These are phyloP conservation scores for Dorcus hopei DNA, from an alignment of 2,888 invertebrate species.

Conservation along the genomic window DNA sequence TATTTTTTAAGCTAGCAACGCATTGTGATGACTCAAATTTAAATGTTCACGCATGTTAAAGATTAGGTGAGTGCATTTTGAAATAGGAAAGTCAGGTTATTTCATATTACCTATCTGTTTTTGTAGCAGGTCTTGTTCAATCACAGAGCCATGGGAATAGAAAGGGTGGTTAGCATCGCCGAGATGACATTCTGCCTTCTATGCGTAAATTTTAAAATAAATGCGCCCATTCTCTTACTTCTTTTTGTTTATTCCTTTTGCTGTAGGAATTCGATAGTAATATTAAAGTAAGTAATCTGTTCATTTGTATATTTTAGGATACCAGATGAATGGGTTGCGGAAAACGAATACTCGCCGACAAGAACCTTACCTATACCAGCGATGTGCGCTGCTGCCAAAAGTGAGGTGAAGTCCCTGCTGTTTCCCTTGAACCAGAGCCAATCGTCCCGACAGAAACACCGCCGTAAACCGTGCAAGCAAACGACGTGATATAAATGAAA, in stretches of 20 bases:
- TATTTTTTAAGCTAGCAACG: neutral
- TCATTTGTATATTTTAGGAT: conserved; percentile 57
- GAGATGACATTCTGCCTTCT: no score
- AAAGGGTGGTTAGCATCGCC: no score
- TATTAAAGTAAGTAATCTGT: neutral
- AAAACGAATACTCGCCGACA: conserved; percentile 63
- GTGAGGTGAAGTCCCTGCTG: conserved; percentile 55
- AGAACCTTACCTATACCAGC: conserved; percentile 59
- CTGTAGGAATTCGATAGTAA: neutral
- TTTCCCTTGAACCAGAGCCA: conserved; percentile 34
- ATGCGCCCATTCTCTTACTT: neutral
- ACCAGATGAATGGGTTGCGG: conserved; percentile 83
- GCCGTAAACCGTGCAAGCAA: conserved; percentile 38
- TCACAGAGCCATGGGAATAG: no score
- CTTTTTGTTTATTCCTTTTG: neutral
- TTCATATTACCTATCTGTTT: no score
- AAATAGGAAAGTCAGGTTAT: no score
- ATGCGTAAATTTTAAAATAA: no score
- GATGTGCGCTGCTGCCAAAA: conserved; percentile 53
- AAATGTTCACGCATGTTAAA: no score
- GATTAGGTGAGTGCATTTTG: no score
- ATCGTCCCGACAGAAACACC: conserved; percentile 43
- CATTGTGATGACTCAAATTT: no score
- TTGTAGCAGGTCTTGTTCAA: no score
- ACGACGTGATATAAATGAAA: conserved; percentile 25